A percentile compares a stretch with the other conserved stretches of the same genome.
Conservation (phyloP, 2,113 vertebrate genomes). For the Pteruthius melanotis region DNA sequence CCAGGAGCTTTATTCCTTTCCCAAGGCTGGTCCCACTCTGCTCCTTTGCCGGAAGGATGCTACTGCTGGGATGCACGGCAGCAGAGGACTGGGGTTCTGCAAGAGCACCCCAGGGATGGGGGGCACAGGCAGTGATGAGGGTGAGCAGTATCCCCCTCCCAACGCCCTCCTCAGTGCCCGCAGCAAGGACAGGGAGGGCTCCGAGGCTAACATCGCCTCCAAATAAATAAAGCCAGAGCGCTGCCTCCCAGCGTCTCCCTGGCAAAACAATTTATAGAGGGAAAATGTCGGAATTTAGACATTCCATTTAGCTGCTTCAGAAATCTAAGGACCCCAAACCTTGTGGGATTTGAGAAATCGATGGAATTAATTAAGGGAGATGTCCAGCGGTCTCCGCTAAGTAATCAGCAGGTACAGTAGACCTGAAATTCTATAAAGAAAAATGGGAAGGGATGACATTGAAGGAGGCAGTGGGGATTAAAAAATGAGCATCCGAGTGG, state of each 20-base stretch:
- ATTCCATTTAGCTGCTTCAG: slow-evolving; percentile 76
- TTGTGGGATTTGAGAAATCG: slow-evolving; percentile 73
- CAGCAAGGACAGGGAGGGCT: slow-evolving; percentile 4
- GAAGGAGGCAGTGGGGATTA: slow-evolving; percentile 71
- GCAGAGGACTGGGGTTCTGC: neutral
- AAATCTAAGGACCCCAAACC: slow-evolving; percentile 74
- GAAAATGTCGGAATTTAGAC: slow-evolving; percentile 75
- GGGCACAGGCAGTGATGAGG: fast-evolving
- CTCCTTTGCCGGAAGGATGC: neutral
- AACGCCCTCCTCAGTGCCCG: fast-evolving
- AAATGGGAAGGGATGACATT: slow-evolving; percentile 72
- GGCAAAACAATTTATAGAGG: slow-evolving; percentile 74
- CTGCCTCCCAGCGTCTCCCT: slow-evolving; percentile 51
- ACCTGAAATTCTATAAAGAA: slow-evolving; percentile 77
- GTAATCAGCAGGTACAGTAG: slow-evolving; percentile 77
- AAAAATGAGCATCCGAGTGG: slow-evolving; percentile 74
- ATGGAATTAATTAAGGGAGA: slow-evolving; percentile 81
- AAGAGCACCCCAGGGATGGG: neutral
- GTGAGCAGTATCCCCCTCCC: neutral
- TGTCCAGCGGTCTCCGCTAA: slow-evolving; percentile 67
- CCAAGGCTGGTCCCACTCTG: neutral
- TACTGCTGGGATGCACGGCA: neutral
- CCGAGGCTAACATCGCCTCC: neutral
- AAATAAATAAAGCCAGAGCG: slow-evolving; percentile 57
- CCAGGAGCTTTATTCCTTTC: slow-evolving; percentile 6